phyloP scores from a whole-genome alignment of 2,888 invertebrate species.

The Eupeodes latifasciatus region DNA sequence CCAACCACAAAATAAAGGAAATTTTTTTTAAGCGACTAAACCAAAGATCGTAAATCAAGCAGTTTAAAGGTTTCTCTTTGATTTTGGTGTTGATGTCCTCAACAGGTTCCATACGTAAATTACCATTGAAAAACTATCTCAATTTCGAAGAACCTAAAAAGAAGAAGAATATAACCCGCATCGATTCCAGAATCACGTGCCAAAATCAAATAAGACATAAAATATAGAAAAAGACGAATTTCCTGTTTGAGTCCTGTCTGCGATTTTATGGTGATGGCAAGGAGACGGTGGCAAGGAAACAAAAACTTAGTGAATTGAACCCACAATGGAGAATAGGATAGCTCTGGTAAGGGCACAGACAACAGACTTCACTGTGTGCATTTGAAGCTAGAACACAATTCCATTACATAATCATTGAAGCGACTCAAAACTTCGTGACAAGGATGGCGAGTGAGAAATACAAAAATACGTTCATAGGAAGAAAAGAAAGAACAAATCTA shows the following conservation, averaged over 20 bases:
- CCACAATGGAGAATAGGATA: slow-evolving; percentile 20
- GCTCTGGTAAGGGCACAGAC: background rate
- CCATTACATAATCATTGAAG: slow-evolving; percentile 73
- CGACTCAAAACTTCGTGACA: slow-evolving; percentile 73
- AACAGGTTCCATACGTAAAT: slow-evolving; percentile 62
- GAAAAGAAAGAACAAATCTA: background rate
- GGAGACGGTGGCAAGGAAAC: background rate
- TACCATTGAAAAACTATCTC: slow-evolving; percentile 60
- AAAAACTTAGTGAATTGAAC: slow-evolving; percentile 63
- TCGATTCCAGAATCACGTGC: slow-evolving; percentile 71
- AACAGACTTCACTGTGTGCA: background rate
- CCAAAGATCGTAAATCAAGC: background rate
- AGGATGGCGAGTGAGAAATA: slow-evolving; percentile 39
- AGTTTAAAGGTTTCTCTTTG: slow-evolving; percentile 37
- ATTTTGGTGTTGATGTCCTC: slow-evolving; percentile 25
- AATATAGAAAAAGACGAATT: slow-evolving; percentile 30
- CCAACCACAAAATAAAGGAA: background rate
- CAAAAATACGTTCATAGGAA: background rate
- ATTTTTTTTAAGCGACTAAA: background rate
- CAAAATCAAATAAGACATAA: slow-evolving; percentile 58
- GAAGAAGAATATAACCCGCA: slow-evolving; percentile 54
- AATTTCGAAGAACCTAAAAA: background rate
- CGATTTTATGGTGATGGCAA: background rate
- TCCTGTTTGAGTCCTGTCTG: slow-evolving; percentile 6
- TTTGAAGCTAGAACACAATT: slow-evolving; percentile 60